Conservation (phyloP, 2,797 vertebrate species). For the Amniataba percoides region DNA sequence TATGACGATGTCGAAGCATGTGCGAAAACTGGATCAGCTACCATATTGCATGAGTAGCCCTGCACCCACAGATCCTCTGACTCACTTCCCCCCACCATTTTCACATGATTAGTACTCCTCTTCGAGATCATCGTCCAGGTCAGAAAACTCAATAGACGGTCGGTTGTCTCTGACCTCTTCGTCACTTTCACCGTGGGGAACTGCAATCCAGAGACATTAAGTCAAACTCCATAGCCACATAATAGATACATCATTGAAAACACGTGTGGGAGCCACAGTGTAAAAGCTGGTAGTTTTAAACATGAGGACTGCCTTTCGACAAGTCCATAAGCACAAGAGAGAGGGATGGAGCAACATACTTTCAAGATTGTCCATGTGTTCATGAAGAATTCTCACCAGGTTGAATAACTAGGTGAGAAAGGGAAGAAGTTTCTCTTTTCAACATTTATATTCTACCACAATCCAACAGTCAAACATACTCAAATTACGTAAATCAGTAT, state of each 20-base stretch:
- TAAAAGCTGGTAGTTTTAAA: neutral
- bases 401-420: constrained; percentile 97
- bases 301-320: constrained; percentile 4
- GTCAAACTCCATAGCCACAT: constrained; percentile 5
- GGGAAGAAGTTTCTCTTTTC: constrained; percentile 66
- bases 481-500: neutral
- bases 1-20: constrained; percentile 44
- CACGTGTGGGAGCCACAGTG: too few relatives aligned
- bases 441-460: constrained; percentile 37
- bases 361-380: constrained; percentile 99
- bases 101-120: constrained; percentile 77
- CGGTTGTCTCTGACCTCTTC: constrained; percentile 84
- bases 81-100: neutral
- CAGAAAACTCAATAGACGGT: constrained; percentile 87
- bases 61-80: constrained; percentile 16
- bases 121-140: constrained; percentile 84
- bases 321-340: constrained; percentile 23
- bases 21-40: constrained; percentile 47
- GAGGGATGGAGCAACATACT: constrained; percentile 88
- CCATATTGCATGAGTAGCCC: constrained; percentile 36
- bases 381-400: constrained; percentile 98
- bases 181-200: constrained; percentile 91
- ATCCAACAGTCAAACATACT: constrained; percentile 24
- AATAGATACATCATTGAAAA: neutral
- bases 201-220: constrained; percentile 77